Evolutionary conservation across 2,113 vertebrate genomes (phyloP).

Genomic region (Neotoma lepida): DNA sequence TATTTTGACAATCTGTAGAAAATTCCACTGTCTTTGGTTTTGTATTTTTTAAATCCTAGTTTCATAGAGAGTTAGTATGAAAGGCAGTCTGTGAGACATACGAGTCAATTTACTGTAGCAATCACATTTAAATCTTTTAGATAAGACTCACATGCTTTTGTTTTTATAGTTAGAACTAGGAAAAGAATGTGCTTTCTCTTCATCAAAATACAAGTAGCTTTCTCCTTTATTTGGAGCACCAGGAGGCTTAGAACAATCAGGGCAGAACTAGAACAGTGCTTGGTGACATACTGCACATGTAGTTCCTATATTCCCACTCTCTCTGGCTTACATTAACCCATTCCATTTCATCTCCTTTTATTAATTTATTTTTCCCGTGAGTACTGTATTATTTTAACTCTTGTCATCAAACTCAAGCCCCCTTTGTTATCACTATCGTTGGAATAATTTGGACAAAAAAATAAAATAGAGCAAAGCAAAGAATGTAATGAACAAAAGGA

Average conservation of each 20-base stretch:
- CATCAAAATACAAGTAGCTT: background rate
- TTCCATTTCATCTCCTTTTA: background rate
- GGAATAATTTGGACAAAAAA: background rate
- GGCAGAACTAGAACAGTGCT: background rate
- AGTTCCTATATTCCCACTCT: background rate
- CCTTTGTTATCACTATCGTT: background rate
- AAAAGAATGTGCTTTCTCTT: slow-evolving; percentile 33
- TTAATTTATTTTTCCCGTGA: background rate
- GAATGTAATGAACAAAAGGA: background rate
- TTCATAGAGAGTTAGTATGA: background rate
- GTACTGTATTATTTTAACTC: background rate
- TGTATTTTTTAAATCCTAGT: slow-evolving; percentile 2
- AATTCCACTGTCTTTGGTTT: background rate
- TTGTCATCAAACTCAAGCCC: background rate
- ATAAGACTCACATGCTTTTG: slow-evolving; percentile 21
- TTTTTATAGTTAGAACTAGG: slow-evolving; percentile 17
- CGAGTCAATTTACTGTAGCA: background rate
- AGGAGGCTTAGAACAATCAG: background rate
- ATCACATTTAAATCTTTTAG: background rate
- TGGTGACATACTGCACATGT: background rate
- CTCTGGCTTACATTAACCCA: background rate
- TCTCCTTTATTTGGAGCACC: slow-evolving; percentile 43
- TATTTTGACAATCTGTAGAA: background rate
- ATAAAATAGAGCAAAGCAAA: background rate
- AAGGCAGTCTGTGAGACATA: background rate